Evolutionary conservation across 2,888 invertebrate genomes (phyloP), one percentile per base, ranked within the genome.

Genomic region (Dolichopus griseipennis): DNA sequence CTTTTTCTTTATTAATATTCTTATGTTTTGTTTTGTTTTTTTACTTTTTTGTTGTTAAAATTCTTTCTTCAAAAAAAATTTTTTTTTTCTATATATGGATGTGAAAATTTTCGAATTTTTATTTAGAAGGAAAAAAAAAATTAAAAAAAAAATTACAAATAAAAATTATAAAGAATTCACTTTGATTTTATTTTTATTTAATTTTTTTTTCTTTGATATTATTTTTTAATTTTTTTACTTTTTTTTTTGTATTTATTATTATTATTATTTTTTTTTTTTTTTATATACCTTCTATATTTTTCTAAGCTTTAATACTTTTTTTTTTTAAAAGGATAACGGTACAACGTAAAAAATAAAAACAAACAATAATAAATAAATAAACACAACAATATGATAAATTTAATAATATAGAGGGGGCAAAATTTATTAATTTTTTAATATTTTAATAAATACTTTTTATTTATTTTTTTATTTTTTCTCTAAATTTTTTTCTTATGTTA

Each of bases 81-180:
- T n/a, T 5, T 10, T 37, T 37, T 37, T 37, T 10, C 37, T 37
- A 37, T 37, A 52, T 18, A 52, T 15, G 41, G 41, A 52, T 52
- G 52, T 52, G 52, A 52, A 52, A 52, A 52, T 52, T 52, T 52
- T 52, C 18, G 6, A 52, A 52, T 52, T 52, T 15, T 52, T 52
- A 52, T 52, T 2, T 12, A n/a, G n/a, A 52, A 43, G 3, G 12
- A 43, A 43, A 9, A 43, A 43, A 52, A 52, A 6, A 52, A 52
- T 52, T 6, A 52, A 15, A 52, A 52, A 15, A 52, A 6, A 18
- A 52, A 52, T 3, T 9, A n/a, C 9, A 18, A 18, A 18, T 4
- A 52, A 18, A 52, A 52, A 15, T 52, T 52, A 52, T 52, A 52
- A 52, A 52, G 52, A 52, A 52, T 52, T 52, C 52, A 52, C 52